A percentile compares a stretch with the other conserved stretches of the same genome.
Evolutionary conservation across 2,797 vertebrate genomes (phyloP).

Genomic region (Halcyon smyrnensis): DNA sequence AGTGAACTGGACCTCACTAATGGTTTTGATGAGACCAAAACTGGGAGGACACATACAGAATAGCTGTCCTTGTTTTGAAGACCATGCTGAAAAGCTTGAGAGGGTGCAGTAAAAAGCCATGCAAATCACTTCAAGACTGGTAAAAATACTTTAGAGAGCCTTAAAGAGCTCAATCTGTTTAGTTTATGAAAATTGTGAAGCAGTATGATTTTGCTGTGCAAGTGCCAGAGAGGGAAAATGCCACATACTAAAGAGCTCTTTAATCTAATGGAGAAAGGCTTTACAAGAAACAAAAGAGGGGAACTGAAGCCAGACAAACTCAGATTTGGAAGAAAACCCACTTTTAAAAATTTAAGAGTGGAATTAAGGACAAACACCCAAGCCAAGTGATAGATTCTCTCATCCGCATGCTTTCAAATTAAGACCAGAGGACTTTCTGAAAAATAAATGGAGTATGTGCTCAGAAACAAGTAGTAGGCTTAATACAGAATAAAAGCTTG

Average conservation of each 20-base stretch:
- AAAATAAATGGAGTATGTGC: neutral
- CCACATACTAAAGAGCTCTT: constrained; percentile 24
- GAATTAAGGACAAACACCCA: constrained; percentile 24
- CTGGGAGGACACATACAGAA: neutral
- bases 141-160: neutral
- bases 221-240: constrained; percentile 28
- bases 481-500: neutral
- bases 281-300: constrained; percentile 6
- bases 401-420: neutral
- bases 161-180: neutral
- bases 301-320: constrained; percentile 16
- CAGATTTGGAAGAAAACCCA: constrained; percentile 8
- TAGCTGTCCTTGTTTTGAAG: neutral
- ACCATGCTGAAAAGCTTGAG: neutral
- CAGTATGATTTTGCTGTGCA: neutral
- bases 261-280: constrained; percentile 25
- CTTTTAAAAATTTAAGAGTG: neutral
- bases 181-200: neutral
- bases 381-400: constrained; percentile 1
- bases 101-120: neutral
- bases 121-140: neutral
- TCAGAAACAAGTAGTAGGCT: neutral
- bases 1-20: neutral
- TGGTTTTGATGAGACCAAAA: neutral
- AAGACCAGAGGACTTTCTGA: constrained; percentile 14